Conservation (phyloP, 2,113 vertebrate genomes). For the Noctilio leporinus region DNA sequence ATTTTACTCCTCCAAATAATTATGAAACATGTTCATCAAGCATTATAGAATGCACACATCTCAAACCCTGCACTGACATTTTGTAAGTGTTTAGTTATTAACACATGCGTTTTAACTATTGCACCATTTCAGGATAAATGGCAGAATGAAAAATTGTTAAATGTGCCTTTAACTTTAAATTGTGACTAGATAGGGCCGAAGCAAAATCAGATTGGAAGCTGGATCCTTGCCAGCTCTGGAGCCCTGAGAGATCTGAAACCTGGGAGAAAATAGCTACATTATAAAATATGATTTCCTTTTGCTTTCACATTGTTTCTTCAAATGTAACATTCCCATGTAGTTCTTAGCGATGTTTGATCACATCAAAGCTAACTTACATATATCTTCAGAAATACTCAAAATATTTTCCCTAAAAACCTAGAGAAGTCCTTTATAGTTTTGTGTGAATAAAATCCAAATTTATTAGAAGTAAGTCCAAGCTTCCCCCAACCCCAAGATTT, state of each 20-base stretch:
- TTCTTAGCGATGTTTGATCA: constrained; percentile 23
- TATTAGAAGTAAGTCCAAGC: background rate
- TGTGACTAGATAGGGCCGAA: background rate
- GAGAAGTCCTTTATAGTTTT: background rate
- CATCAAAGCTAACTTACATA: constrained; percentile 19
- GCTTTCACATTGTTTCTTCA: constrained; percentile 51
- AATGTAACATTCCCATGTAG: constrained; percentile 24
- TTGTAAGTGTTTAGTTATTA: constrained; percentile 53
- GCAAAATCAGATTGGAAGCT: constrained; percentile 45
- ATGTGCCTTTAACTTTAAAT: background rate
- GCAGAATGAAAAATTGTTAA: constrained; percentile 28
- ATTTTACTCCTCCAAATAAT: background rate
- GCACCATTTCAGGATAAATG: background rate
- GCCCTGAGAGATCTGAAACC: constrained; percentile 8
- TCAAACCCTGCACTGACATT: background rate
- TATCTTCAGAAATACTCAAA: constrained; percentile 12
- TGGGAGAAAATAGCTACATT: constrained; percentile 3
- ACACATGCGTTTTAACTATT: constrained; percentile 45
- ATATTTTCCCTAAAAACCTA: constrained; percentile 40
- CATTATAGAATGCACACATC: constrained; percentile 4
- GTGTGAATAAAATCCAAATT: background rate
- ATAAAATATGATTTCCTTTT: constrained; percentile 41
- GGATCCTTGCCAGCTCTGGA: constrained; percentile 34
- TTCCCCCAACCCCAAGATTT: background rate
- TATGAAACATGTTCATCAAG: background rate